A percentile compares a stretch with the other conserved stretches of the same genome.
Evolutionary conservation across 2,888 invertebrate species (phyloP).

Genomic region (Ashinkailepas kermadecensis): DNA sequence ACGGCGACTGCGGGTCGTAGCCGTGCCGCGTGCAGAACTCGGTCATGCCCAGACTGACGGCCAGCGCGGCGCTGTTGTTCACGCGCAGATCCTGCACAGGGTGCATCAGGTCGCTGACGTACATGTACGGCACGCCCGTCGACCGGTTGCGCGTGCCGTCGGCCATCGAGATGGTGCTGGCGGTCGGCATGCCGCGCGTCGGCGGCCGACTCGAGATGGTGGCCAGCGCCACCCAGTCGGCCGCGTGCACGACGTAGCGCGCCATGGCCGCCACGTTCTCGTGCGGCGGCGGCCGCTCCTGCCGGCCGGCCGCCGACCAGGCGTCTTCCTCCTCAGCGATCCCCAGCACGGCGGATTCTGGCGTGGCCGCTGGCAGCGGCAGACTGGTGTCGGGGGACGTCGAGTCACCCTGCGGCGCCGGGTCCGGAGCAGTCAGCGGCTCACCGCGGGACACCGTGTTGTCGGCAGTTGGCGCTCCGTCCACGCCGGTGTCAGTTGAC

Average conservation of each 20-base stretch:
- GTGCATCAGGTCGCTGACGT: conserved; percentile 62
- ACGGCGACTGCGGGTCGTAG: conserved; percentile 66
- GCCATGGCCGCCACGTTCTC: conserved; percentile 58
- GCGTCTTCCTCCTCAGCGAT: conserved; percentile 14
- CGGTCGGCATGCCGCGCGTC: conserved; percentile 58
- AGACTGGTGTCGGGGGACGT: not conserved
- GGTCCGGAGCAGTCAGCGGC: not conserved
- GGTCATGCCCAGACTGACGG: conserved; percentile 60
- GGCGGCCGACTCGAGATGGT: conserved; percentile 57
- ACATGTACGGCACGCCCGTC: conserved; percentile 64
- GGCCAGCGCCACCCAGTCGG: conserved; percentile 65
- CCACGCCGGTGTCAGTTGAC: not conserved
- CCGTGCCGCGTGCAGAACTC: conserved; percentile 54
- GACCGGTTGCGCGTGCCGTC: conserved; percentile 61
- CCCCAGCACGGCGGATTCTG: not conserved
- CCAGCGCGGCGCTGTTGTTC: conserved; percentile 47
- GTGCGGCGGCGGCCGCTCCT: conserved; percentile 51
- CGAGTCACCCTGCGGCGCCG: too few species aligned
- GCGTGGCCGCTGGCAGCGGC: not conserved
- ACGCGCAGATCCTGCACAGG: conserved; percentile 60
- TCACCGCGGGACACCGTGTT: not conserved
- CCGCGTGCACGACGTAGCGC: conserved; percentile 61
- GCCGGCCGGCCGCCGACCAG: not conserved
- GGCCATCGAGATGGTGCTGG: conserved; percentile 59
- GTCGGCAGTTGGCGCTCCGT: not conserved